These are phyloP conservation scores for Apeira syringaria DNA, from an alignment of 2,888 invertebrate genomes.

Conservation along the genomic window DNA sequence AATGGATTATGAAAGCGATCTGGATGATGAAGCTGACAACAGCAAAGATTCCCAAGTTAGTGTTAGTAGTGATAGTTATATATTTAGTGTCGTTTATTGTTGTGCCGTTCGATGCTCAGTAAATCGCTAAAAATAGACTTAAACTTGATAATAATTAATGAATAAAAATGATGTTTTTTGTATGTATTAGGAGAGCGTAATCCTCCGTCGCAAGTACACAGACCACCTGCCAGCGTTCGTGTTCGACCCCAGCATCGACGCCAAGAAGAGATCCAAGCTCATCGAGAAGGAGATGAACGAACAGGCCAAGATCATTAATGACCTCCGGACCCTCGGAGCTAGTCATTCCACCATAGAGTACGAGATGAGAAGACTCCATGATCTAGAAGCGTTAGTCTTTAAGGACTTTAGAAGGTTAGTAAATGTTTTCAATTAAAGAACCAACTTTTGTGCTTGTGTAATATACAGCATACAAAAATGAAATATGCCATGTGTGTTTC, in stretches of 20 bases:
- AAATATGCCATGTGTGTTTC: too few species aligned
- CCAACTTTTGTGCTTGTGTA: too few species aligned
- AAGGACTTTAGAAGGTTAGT: slow-evolving; percentile 92
- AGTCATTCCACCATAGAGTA: slow-evolving; percentile 95
- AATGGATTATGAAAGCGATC: slow-evolving; percentile 90
- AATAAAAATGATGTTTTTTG: too few species aligned
- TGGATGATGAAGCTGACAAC: slow-evolving; percentile 87
- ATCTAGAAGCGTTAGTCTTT: slow-evolving; percentile 96
- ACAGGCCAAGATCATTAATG: slow-evolving; percentile 97
- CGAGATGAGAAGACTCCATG: slow-evolving; percentile 95
- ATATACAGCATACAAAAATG: too few species aligned
- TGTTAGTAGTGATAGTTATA: too few species aligned
- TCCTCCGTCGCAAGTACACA: slow-evolving; percentile 86
- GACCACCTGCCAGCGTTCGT: slow-evolving; percentile 93
- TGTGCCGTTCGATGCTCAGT: too few species aligned
- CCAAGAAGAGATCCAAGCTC: slow-evolving; percentile 93
- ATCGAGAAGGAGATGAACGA: slow-evolving; percentile 99
- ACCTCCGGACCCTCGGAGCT: slow-evolving; percentile 93
- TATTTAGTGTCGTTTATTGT: slow-evolving; percentile 10
- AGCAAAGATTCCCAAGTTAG: slow-evolving; percentile 82
- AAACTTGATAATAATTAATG: too few species aligned
- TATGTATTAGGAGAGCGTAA: slow-evolving; percentile 85
- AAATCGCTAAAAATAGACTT: too few species aligned
- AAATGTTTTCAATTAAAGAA: neutral
- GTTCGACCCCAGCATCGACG: slow-evolving; percentile 90